These are phyloP conservation scores for Callocephalon fimbriatum DNA, from an alignment of 2,113 vertebrate species.

Conservation along the genomic window DNA sequence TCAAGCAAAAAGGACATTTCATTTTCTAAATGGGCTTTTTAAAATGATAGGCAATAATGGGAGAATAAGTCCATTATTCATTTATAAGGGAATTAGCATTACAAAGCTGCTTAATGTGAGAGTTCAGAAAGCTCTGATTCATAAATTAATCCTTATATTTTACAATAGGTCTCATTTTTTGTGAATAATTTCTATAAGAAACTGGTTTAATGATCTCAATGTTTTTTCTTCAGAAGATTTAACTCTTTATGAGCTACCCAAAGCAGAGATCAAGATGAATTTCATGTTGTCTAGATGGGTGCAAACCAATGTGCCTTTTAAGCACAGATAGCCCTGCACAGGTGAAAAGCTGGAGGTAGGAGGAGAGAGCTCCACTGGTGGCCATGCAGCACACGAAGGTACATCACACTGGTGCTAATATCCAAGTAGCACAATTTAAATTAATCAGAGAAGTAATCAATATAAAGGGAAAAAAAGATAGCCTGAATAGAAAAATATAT, in stretches of 20 bases:
- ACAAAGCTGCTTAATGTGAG: slow-evolving; percentile 78
- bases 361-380: background rate
- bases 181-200: slow-evolving; percentile 61
- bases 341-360: background rate
- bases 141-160: slow-evolving; percentile 80
- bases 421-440: background rate
- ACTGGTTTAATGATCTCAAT: slow-evolving; percentile 1
- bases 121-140: slow-evolving; percentile 81
- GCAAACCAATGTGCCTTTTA: background rate
- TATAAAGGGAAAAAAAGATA: background rate
- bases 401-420: background rate
- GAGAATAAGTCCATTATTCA: slow-evolving; percentile 78
- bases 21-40: slow-evolving; percentile 76
- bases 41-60: slow-evolving; percentile 78
- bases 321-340: background rate
- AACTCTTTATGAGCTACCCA: slow-evolving; percentile 37
- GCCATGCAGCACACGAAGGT: background rate
- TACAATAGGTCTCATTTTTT: slow-evolving; percentile 69
- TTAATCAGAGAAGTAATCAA: background rate
- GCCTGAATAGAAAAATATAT: background rate
- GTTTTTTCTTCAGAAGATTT: slow-evolving; percentile 48
- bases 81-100: slow-evolving; percentile 81
- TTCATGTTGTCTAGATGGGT: background rate
- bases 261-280: background rate
- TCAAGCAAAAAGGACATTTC: slow-evolving; percentile 69